Evolutionary conservation across 2,888 invertebrate genomes (phyloP), one percentile per base, ranked within the genome.

Genomic region (Bellardia bayeri): DNA sequence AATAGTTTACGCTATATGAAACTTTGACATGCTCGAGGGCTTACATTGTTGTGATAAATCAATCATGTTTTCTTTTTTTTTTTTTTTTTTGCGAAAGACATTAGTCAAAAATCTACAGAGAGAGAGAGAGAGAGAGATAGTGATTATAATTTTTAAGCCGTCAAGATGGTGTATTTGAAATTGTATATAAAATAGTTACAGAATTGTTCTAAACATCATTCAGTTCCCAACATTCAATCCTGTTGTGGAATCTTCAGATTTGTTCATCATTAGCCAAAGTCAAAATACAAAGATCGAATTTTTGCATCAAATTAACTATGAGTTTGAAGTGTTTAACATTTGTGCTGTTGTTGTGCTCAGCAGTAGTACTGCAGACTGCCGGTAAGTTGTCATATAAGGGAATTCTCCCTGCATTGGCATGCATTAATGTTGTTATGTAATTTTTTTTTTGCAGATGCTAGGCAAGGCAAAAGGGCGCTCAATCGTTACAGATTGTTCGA

Each of bases 131-230:
- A 58, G 58, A 45, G 23, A 23, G 14, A 58, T 45, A 45, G 23
- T 45, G 14, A 74, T 74, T 68, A 3, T 30, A 45, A 66, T 16
- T n/a, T 9, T 54, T 30, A 13, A 45, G 45, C 45, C 45, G 13
- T 16, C 66, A 14, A 66, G 45, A 30, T 45, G 5, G 0, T 30
- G 1, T 30, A 30, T 51, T 33, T 2, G 3, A 66, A 66, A 56
- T 76, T 75, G 84, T 89, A 89, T 90, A 90, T 90, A 90, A 89
- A 86, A 88, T 85, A 84, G 72, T 13, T n/a, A 54, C 33, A 88
- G 85, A 87, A 85, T 54, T 5, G 11, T 86, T 88, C 64, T 87
- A 14, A 30, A 51, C 82, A 83, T 89, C 90, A 90, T 90, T 90
- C 78, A 82, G 66, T 58, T 88, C 54, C 49, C 68, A 66, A 63